Conservation (phyloP, 2,797 vertebrate species). For the Lycodopsis pacificus region DNA sequence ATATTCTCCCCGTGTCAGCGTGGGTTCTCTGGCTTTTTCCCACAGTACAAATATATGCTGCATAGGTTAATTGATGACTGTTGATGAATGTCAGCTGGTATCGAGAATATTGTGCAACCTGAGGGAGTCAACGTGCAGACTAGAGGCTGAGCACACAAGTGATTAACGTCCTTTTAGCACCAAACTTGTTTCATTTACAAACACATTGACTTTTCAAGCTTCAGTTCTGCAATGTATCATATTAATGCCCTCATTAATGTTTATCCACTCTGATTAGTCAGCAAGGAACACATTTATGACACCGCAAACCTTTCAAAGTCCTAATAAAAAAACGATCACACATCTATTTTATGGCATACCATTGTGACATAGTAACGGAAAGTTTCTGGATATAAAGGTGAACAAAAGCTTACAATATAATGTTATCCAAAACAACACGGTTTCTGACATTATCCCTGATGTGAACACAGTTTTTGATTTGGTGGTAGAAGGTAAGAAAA, state of each 20-base stretch:
- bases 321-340: neutral
- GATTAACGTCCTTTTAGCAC: constrained; percentile 33
- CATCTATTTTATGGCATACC: neutral
- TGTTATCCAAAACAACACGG: neutral
- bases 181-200: constrained; percentile 3
- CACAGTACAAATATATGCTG: too few relatives aligned
- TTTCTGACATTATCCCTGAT: neutral
- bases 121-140: neutral
- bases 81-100: neutral
- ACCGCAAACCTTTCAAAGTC: neutral
- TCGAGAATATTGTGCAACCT: constrained; percentile 1
- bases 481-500: neutral
- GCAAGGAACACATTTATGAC: neutral
- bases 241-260: neutral
- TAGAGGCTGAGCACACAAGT: neutral
- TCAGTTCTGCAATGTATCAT: neutral
- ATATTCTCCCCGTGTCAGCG: too few relatives aligned
- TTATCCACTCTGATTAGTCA: neutral
- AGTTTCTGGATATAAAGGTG: neutral
- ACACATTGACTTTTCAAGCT: neutral
- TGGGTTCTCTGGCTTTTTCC: too few relatives aligned
- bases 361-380: neutral
- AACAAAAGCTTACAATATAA: neutral
- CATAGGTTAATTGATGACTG: too few relatives aligned
- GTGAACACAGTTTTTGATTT: neutral